Base-by-base conservation (phyloP, 2,888 invertebrate genomes). In the Phytoseiulus persimilis region DNA sequence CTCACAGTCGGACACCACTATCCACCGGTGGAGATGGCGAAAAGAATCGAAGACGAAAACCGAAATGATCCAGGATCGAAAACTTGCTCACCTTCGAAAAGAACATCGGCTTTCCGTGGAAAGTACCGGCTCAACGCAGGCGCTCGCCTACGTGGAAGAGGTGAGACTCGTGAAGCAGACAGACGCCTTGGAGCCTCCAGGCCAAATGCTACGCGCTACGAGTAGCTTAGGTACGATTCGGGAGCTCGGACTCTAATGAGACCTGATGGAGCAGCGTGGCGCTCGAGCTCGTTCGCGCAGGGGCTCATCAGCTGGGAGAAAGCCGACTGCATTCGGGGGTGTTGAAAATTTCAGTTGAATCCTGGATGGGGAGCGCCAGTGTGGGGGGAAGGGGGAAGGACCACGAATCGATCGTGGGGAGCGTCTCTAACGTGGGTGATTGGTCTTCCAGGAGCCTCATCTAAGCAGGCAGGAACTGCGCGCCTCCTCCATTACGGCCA, bases 401-500 rank as follows among this genome's bases (percentile, higher is more conserved):
- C 9, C 9, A 39, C 39, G 89, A 90, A 11, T 90, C 83, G 65
- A 83, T 83, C 39, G 83, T 89, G 90, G 91, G 89, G 39, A 39
- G 39, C 87, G 90, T 89, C 32, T 90, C 90, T 89, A 90, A 90
- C 84, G 90, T 90, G 32, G 14, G 0, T 89, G 28, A 9, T 28
- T 90, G 32, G 90, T 83, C 89, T 91, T 92, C 31, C 91, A 92
- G 92, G 92, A 92, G 89, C 90, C 91, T 28, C 91, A 90, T 33
- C 31, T 91, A 33, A 90, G 90, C n/a, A 90, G 91, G 83, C 92
- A 92, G 90, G 91, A 92, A 90, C 91, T 91, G 89, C 90, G 91
- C 90, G 83, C 94, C 95, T 45, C 96, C 96, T 90, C 93, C 95
- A 90, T 93, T 94, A 90, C 94, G 94, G 92, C 94, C 94, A 92